These are phyloP conservation scores for Stercorarius parasiticus DNA, from an alignment of 2,113 vertebrate species.

Conservation along the genomic window DNA sequence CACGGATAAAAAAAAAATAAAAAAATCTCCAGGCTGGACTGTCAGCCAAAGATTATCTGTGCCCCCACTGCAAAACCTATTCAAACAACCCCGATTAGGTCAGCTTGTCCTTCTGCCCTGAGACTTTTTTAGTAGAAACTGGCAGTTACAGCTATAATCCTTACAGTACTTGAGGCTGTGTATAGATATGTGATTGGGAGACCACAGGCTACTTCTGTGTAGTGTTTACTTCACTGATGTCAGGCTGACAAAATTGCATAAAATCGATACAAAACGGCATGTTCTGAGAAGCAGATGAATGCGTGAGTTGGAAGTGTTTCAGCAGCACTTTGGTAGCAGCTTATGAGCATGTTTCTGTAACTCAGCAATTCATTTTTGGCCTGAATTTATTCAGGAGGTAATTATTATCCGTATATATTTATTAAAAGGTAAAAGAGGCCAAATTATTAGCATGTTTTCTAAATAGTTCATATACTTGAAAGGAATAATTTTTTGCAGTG, in stretches of 20 bases:
- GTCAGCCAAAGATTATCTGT: conserved; percentile 70
- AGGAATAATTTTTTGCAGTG: background rate
- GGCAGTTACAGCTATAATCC: conserved; percentile 58
- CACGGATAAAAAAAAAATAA: conserved; percentile 48
- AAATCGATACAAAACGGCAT: background rate
- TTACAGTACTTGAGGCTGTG: conserved; percentile 11
- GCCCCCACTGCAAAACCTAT: conserved; percentile 67
- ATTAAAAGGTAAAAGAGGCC: background rate
- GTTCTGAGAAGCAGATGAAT: conserved; percentile 32
- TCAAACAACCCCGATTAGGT: conserved; percentile 70
- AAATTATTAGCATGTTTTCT: background rate
- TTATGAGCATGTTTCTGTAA: conserved; percentile 12
- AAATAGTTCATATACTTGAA: background rate
- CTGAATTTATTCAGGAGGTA: background rate
- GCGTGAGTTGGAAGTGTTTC: conserved; percentile 38
- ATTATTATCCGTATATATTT: background rate
- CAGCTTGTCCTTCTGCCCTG: conserved; percentile 66
- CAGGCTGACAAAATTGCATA: conserved; percentile 7
- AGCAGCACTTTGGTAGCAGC: conserved; percentile 20
- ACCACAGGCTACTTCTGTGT: background rate
- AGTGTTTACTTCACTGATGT: conserved; percentile 29
- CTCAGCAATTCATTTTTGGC: conserved; percentile 5
- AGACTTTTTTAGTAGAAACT: conserved; percentile 53
- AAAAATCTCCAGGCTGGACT: conserved; percentile 60
- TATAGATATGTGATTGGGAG: background rate